phyloP scores from a whole-genome alignment of 2,888 invertebrate genomes.

The Melanargia galathea region DNA sequence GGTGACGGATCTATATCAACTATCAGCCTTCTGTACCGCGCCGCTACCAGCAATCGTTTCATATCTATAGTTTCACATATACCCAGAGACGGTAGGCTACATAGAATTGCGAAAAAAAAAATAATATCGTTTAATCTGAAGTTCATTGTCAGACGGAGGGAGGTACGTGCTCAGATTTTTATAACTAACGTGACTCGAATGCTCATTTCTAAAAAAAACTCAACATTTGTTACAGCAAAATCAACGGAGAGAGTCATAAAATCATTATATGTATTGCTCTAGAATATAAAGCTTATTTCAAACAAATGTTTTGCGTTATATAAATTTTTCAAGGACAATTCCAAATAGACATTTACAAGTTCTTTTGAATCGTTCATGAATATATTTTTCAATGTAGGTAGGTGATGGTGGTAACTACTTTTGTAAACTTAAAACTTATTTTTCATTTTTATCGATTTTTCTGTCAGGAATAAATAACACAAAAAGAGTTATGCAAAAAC shows the following conservation, averaged over 20 bases:
- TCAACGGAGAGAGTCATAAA: neutral
- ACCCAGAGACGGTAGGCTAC: too few relatives aligned
- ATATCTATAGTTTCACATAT: too few relatives aligned
- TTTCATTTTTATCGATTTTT: too few relatives aligned
- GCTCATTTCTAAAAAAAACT: neutral
- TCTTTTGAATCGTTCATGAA: neutral
- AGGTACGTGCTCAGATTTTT: constrained; percentile 10
- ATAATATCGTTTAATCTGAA: neutral
- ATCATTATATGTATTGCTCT: neutral
- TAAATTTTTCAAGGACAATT: neutral
- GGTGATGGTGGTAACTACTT: neutral
- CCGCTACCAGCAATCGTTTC: too few relatives aligned
- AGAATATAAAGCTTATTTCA: neutral
- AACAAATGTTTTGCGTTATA: neutral
- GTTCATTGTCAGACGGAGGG: constrained; percentile 10
- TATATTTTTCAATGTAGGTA: neutral
- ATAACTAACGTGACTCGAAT: neutral
- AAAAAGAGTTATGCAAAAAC: neutral
- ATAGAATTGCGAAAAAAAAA: neutral
- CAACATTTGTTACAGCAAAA: neutral
- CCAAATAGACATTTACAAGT: neutral
- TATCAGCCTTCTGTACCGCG: too few relatives aligned
- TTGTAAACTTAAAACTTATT: too few relatives aligned
- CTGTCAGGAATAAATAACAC: neutral
- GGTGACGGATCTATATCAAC: too few relatives aligned